Conservation (phyloP, 1,140 invertebrate species). For the Coenobita brevimanus region DNA sequence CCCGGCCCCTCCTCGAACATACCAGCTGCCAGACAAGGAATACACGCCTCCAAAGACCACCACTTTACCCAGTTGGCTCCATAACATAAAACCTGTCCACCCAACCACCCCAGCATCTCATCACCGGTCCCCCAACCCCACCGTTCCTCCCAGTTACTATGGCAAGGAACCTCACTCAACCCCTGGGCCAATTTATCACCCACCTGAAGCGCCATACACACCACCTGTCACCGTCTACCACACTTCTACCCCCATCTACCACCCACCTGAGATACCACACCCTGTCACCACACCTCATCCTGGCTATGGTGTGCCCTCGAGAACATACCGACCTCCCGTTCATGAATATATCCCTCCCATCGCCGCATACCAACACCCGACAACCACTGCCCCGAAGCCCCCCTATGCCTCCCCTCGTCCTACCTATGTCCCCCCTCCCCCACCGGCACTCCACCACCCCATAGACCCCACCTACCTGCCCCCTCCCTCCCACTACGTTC, state of each 20-base stretch:
- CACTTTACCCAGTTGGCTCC: slow-evolving; percentile 35
- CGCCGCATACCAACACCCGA: background rate
- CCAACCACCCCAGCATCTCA: background rate
- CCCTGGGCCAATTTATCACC: background rate
- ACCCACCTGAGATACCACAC: slow-evolving; percentile 1
- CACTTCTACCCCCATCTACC: background rate
- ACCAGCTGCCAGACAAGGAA: slow-evolving; percentile 25
- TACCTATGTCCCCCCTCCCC: slow-evolving; percentile 5
- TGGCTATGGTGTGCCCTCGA: background rate
- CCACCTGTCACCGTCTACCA: background rate
- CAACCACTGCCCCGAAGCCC: background rate
- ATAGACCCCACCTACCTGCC: slow-evolving; percentile 23
- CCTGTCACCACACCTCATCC: background rate
- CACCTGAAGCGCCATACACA: background rate
- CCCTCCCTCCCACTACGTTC: background rate
- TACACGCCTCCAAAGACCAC: slow-evolving; percentile 39
- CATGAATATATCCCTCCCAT: slow-evolving; percentile 25
- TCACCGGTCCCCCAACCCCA: background rate
- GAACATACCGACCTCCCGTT: background rate
- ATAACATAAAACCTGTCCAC: slow-evolving; percentile 15
- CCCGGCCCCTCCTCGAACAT: slow-evolving; percentile 2
- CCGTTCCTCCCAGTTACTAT: background rate
- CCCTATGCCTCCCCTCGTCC: background rate
- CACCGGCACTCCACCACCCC: background rate
- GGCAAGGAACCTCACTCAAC: slow-evolving; percentile 18